Percentiles rank a stretch among this genome's conserved stretches.
Evolutionary conservation across 1,140 invertebrate species (phyloP).

Genomic region (Cherax destructor): DNA sequence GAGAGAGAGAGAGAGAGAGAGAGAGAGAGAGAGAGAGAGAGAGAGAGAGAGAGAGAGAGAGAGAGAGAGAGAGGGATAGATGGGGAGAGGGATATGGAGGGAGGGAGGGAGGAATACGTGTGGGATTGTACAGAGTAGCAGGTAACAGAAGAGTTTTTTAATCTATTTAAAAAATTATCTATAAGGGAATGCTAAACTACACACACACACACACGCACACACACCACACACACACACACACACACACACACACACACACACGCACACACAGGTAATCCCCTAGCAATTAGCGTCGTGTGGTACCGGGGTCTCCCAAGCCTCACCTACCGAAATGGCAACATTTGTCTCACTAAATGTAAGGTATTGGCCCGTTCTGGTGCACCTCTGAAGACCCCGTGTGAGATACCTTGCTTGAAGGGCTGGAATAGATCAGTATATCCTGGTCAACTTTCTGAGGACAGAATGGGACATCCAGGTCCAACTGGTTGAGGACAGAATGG

Average conservation of each 20-base stretch:
- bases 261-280: not conserved
- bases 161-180: too few relatives aligned
- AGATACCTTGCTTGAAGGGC: not conserved
- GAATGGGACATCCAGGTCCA: too few relatives aligned
- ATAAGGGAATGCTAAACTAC: not conserved
- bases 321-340: not conserved
- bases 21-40: too few relatives aligned
- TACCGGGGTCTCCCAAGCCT: not conserved
- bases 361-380: not conserved
- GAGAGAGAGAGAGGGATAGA: too few relatives aligned
- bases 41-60: too few relatives aligned
- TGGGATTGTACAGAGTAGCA: too few relatives aligned
- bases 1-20: too few relatives aligned
- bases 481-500: too few relatives aligned
- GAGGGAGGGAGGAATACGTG: too few relatives aligned
- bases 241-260: constrained; percentile 2
- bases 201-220: not conserved
- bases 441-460: not conserved
- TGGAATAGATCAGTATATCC: not conserved
- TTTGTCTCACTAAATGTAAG: constrained; percentile 17
- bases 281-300: not conserved
- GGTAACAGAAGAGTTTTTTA: too few relatives aligned
- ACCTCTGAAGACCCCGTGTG: not conserved
- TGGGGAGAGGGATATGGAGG: too few relatives aligned
- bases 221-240: constrained; percentile 2